Evolutionary conservation across 2,113 vertebrate genomes (phyloP).

Genomic region (Sander vitreus): DNA sequence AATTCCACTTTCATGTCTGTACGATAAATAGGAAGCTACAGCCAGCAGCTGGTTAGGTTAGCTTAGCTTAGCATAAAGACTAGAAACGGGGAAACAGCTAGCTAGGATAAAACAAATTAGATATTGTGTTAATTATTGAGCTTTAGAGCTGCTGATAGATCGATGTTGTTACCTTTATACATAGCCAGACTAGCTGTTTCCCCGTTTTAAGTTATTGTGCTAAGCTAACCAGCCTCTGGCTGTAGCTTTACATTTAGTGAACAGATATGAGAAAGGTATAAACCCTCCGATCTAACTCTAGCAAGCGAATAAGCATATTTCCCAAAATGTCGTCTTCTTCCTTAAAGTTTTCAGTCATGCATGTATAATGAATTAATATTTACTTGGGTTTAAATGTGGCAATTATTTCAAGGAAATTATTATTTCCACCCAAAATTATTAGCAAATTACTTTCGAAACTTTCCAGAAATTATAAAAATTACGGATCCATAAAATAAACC

Average conservation of each 20-base stretch:
- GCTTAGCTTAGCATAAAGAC: slow-evolving; percentile 3
- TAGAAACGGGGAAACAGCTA: background rate
- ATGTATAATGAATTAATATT: background rate
- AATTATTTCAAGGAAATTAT: background rate
- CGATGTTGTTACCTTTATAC: background rate
- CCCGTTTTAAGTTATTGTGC: background rate
- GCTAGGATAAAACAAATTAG: background rate
- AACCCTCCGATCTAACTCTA: background rate
- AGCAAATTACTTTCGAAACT: slow-evolving; percentile 9
- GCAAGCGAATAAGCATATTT: background rate
- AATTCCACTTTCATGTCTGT: background rate
- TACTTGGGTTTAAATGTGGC: background rate
- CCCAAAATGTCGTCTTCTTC: background rate
- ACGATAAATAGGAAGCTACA: background rate
- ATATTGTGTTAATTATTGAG: background rate
- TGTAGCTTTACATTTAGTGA: background rate
- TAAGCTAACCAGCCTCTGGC: background rate
- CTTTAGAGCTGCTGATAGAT: background rate
- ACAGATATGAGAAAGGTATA: background rate
- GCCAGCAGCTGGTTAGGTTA: background rate
- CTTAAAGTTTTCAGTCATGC: no score
- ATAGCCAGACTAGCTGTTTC: background rate
- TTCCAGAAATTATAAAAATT: slow-evolving; percentile 24
- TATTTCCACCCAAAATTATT: background rate
- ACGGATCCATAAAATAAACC: slow-evolving; percentile 18